Base-by-base conservation (phyloP, 2,113 vertebrate species). In the Cyanocitta stelleri region DNA sequence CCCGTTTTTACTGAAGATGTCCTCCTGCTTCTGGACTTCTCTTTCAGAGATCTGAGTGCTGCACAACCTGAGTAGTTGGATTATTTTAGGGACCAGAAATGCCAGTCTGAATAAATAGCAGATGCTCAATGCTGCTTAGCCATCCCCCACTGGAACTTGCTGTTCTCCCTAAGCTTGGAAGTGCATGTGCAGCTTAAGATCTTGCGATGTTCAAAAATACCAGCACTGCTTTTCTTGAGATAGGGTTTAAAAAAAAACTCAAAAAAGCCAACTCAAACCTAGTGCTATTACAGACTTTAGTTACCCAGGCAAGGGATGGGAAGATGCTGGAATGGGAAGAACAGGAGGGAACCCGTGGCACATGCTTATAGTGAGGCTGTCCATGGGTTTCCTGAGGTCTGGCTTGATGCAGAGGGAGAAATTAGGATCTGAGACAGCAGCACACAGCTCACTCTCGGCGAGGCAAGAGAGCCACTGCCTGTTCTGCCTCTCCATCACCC, bases 351-450 rank as follows among this genome's bases (percentile, higher is more conserved):
- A 72, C 30, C 44, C 0, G 0, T 39, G 30, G 26, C 13, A 22
- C 1, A 0, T 49, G 37, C 43, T 58, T 54, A 17, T 44, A 29
- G 56, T 0, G 0, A 24, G 44, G 21, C 44, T 61, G 24, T 58
- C 19, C 2, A 0, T 58, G 66, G 30, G 12, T 79, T 93, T 87
- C 23, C 56, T 7, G 21, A 64, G 51, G 8, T 58, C 41, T 80
- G 24, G 18, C 64, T 82, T 35, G 17, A 51, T 52, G 61, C 39
- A 37, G 85, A 68, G 33, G 4, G 7, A 33, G 54, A 87, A 85
- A 85, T 46, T 3, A 0, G 56, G 11, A 59, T 85, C 21, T 18
- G 35, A 76, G 67, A 15, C 4, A 17, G 74, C 13, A 33, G 32
- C 59, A 49, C 3, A 10, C 13, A 37, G 75, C 83, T 85, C 74